Evolutionary conservation across 2,888 invertebrate genomes (phyloP).

Genomic region (Eremobia ochroleuca): DNA sequence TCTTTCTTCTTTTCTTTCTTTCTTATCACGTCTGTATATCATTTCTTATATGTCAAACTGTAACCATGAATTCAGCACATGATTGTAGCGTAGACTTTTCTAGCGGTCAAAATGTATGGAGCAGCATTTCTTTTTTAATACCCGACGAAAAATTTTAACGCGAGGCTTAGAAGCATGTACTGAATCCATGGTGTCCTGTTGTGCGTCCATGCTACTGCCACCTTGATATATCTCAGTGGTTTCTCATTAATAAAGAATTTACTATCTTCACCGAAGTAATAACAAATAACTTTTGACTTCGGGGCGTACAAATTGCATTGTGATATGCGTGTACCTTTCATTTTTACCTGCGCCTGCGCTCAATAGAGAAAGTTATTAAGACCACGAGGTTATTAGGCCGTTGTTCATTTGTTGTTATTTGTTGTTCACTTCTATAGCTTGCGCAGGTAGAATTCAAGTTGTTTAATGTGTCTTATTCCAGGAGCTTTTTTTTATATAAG

Average conservation of each 20-base stretch:
- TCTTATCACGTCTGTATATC: no score
- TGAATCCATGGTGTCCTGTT: no score
- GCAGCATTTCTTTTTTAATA: no score
- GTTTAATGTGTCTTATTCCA: background rate
- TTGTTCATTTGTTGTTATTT: slow-evolving; percentile 42
- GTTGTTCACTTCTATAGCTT: background rate
- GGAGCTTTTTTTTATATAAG: background rate
- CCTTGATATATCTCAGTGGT: no score
- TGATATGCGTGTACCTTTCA: slow-evolving; percentile 40
- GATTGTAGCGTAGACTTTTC: no score
- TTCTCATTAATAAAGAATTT: background rate
- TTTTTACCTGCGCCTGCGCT: slow-evolving; percentile 32
- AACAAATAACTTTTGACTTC: slow-evolving; percentile 11
- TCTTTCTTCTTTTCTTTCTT: no score
- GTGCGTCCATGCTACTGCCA: no score
- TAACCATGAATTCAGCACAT: no score
- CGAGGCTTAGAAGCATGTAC: no score
- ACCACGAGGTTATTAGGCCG: slow-evolving; percentile 51
- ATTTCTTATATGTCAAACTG: no score
- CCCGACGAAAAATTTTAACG: no score
- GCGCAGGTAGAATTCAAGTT: background rate
- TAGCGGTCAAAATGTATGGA: no score
- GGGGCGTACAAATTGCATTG: slow-evolving; percentile 37
- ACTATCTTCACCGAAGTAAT: background rate
- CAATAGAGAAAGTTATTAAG: slow-evolving; percentile 56